Conservation (phyloP, 1,140 invertebrate species). For the Chironomus tepperi region DNA sequence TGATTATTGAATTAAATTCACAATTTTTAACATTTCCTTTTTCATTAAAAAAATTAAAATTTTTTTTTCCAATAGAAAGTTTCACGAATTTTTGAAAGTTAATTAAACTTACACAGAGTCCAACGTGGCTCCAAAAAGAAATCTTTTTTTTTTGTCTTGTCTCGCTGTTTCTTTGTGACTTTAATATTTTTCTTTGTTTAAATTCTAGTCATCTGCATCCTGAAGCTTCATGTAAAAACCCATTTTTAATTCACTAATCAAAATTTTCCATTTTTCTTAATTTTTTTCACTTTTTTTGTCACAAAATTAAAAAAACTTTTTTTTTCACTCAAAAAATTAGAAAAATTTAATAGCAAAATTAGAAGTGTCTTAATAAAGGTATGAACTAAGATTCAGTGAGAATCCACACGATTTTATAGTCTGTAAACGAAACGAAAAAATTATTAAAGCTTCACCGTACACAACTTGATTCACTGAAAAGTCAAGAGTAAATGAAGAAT, state of each 20-base stretch:
- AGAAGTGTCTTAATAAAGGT: neutral
- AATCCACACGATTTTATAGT: too few species aligned
- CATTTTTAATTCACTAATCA: neutral
- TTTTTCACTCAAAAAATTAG: neutral
- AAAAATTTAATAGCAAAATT: neutral
- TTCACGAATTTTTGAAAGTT: neutral
- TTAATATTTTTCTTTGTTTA: neutral
- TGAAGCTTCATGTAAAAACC: neutral
- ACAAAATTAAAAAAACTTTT: neutral
- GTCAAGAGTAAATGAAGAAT: conserved; percentile 1
- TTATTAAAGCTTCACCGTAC: neutral
- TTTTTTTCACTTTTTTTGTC: neutral
- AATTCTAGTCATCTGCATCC: neutral
- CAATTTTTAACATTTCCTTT: neutral
- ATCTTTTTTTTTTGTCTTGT: neutral
- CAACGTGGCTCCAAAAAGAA: neutral
- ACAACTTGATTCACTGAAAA: neutral
- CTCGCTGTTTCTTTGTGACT: neutral
- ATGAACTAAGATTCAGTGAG: too few species aligned
- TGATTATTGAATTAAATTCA: neutral
- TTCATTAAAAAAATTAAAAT: too few species aligned
- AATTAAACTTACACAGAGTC: neutral
- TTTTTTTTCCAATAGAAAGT: too few species aligned
- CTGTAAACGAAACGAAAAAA: neutral
- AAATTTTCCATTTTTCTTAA: neutral